Conservation (phyloP, 2,797 vertebrate genomes). For the Babyrousa celebensis region DNA sequence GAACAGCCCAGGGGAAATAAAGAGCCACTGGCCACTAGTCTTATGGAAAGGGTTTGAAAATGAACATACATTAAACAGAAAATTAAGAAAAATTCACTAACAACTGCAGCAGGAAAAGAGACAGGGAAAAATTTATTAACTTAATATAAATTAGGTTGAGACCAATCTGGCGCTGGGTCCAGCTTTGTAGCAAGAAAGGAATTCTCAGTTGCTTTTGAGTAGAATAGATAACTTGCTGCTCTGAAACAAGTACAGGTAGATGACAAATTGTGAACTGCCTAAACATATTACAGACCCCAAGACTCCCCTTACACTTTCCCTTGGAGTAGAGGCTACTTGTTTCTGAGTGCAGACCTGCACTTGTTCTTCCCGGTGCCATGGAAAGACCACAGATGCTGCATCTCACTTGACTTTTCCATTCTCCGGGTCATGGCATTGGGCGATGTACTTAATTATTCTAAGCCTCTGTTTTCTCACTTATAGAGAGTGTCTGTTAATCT, state of each 20-base stretch:
- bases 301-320: not conserved
- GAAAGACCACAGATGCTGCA: not conserved
- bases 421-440: not conserved
- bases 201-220: constrained; percentile 35
- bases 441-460: not conserved
- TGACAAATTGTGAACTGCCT: not conserved
- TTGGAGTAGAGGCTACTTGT: not conserved
- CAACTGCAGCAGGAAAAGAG: constrained; percentile 3
- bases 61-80: constrained; percentile 22
- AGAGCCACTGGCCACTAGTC: not conserved
- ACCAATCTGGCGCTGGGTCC: not conserved
- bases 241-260: not conserved
- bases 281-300: not conserved
- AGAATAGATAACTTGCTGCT: constrained; percentile 37
- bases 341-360: not conserved
- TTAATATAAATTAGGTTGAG: not conserved
- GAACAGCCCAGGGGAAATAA: constrained; percentile 44
- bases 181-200: not conserved
- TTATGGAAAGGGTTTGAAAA: constrained; percentile 16
- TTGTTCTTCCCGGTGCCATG: not conserved
- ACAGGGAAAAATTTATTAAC: constrained; percentile 46
- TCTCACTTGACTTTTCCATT: not conserved
- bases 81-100: constrained; percentile 71
- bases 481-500: not conserved
- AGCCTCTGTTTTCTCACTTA: not conserved